Evolutionary conservation across 1,140 invertebrate species (phyloP), one percentile per base, ranked within the genome.

Genomic region (Oncopeltus fasciatus): DNA sequence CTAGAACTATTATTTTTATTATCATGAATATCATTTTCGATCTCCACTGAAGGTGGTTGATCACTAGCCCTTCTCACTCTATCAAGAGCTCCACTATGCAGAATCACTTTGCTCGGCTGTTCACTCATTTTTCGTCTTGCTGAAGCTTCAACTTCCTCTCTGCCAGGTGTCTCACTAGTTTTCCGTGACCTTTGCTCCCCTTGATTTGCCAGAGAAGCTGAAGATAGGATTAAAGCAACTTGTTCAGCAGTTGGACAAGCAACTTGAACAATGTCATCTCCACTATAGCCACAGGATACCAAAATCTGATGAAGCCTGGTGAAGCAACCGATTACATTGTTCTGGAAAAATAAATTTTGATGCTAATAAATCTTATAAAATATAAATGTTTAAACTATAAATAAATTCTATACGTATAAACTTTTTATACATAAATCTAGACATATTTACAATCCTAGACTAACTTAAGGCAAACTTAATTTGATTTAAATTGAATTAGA

Each of bases 201-300:
- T 26, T 53, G 49, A 53, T 9, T 20, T 28, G 62, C 29, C 11
- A 86, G 75, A 64, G 81, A 83, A 1, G 83, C 80, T 14, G 87
- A 90, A 24, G 88, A 90, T 33, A 93, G 76, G 65, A 92, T 80
- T n/a, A 91, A 80, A n/a, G 87, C 88, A 12, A 95, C 81, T 76
- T 96, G 92, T 72, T 96, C 94, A 12, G 88, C 81, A 4, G 90
- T 83, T 0, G 93, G 93, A 74, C 90, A 94, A 14, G 81, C 90
- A 12, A 94, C 86, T 29, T 94, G 80, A 47, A 87, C 75, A 64
- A 82, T 80, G 69, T 95, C 89, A 70, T 96, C 92, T 28, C 80
- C 75, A 4, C 79, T 82, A 68, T 91, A 95, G 62, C 84, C 80
- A 47, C 83, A 82, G 64, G 77, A 81, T 0, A 79, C 73, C 1